Evolutionary conservation across 2,888 invertebrate species (phyloP).

Genomic region (Apamea epomidion): DNA sequence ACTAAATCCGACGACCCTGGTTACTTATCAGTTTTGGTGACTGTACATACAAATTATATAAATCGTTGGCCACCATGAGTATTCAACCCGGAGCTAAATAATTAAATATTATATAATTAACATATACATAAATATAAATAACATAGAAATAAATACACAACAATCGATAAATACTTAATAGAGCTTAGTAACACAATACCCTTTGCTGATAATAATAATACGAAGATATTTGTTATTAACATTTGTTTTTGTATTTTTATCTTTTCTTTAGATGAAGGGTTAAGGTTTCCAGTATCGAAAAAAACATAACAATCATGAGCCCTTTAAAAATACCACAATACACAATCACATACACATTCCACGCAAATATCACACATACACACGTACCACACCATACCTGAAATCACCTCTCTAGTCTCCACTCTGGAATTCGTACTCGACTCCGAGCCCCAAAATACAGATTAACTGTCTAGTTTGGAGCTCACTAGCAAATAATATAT

Average conservation of each 20-base stretch:
- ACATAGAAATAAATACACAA: neutral
- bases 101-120: neutral
- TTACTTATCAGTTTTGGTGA: too few relatives aligned
- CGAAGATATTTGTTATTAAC: neutral
- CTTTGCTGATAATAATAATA: constrained; percentile 6
- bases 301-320: neutral
- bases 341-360: too few relatives aligned
- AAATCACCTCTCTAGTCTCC: too few relatives aligned
- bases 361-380: too few relatives aligned
- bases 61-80: neutral
- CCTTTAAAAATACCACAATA: neutral
- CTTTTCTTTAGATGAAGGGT: constrained; percentile 3
- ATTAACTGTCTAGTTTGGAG: too few relatives aligned
- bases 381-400: too few relatives aligned
- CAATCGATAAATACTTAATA: constrained; percentile 2
- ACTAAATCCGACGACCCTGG: too few relatives aligned
- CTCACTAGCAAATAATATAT: too few relatives aligned
- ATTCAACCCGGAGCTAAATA: constrained; percentile 16
- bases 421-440: too few relatives aligned
- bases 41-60: neutral
- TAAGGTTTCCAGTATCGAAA: constrained; percentile 1
- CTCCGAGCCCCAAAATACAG: too few relatives aligned
- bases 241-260: constrained; percentile 7
- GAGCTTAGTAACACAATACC: constrained; percentile 18
- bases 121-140: neutral